Conservation (phyloP, 1,140 invertebrate genomes). For the Aphaenogaster rudis region DNA sequence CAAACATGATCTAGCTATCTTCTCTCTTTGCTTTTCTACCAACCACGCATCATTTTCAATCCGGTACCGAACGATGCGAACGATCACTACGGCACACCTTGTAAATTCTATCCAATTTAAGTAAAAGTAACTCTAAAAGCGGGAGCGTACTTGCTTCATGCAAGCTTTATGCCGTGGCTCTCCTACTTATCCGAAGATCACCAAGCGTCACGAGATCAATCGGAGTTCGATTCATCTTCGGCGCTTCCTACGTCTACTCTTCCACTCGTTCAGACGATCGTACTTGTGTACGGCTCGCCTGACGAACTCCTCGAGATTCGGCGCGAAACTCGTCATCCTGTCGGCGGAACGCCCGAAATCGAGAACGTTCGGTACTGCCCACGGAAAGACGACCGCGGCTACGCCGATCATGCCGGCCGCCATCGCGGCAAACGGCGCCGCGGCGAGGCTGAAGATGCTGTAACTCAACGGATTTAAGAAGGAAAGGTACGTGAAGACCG, state of each 20-base stretch:
- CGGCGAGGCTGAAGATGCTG: slow-evolving; percentile 82
- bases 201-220: background rate
- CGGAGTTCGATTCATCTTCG: slow-evolving; percentile 75
- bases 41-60: slow-evolving; percentile 17
- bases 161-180: slow-evolving; percentile 28
- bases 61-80: background rate
- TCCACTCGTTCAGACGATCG: slow-evolving; percentile 80
- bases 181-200: background rate
- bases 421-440: slow-evolving; percentile 84
- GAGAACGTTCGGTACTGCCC: slow-evolving; percentile 81
- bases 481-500: slow-evolving; percentile 81
- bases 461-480: slow-evolving; percentile 84
- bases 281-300: slow-evolving; percentile 80
- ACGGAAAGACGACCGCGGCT: slow-evolving; percentile 83
- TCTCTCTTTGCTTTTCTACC: slow-evolving; percentile 7
- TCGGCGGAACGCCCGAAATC: slow-evolving; percentile 76
- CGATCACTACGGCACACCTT: background rate
- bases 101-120: background rate
- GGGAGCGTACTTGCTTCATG: slow-evolving; percentile 42
- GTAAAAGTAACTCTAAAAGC: slow-evolving; percentile 11
- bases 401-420: slow-evolving; percentile 84
- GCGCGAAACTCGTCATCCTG: slow-evolving; percentile 68
- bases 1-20: background rate
- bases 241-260: slow-evolving; percentile 82
- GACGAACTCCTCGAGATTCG: slow-evolving; percentile 79